Conservation (phyloP, 1,140 invertebrate genomes). For the Piezodorus guildinii region DNA sequence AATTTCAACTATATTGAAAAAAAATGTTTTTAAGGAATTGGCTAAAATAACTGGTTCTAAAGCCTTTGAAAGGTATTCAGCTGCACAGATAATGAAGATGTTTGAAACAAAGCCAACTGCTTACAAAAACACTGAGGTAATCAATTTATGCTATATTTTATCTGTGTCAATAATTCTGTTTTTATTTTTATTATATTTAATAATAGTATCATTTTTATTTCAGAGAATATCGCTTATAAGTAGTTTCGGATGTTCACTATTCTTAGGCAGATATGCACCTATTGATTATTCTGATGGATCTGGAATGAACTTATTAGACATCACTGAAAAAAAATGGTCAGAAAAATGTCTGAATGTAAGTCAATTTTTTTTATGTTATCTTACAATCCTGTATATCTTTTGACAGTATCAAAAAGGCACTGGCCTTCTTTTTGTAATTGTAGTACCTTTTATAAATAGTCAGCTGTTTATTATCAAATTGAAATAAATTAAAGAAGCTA, state of each 20-base stretch:
- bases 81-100: slow-evolving; percentile 84
- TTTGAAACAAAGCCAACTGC: slow-evolving; percentile 54
- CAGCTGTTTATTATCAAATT: too few relatives aligned
- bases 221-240: slow-evolving; percentile 85
- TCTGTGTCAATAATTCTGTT: not conserved
- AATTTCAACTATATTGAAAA: too few relatives aligned
- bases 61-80: slow-evolving; percentile 90
- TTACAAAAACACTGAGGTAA: slow-evolving; percentile 70
- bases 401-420: too few relatives aligned
- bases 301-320: slow-evolving; percentile 92
- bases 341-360: slow-evolving; percentile 55
- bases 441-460: too few relatives aligned
- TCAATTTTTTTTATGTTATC: slow-evolving; percentile 18
- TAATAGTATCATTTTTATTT: slow-evolving; percentile 31
- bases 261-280: slow-evolving; percentile 78
- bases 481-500: too few relatives aligned
- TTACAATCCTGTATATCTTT: too few relatives aligned
- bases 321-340: slow-evolving; percentile 67
- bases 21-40: slow-evolving; percentile 52
- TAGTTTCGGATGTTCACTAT: slow-evolving; percentile 79
- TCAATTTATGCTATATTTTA: not conserved
- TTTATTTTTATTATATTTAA: not conserved
- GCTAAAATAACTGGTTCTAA: slow-evolving; percentile 80
- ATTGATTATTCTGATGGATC: slow-evolving; percentile 89
- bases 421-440: too few relatives aligned